phyloP scores from a whole-genome alignment of 2,888 invertebrate species.

The Torymus aiolomorphi region DNA sequence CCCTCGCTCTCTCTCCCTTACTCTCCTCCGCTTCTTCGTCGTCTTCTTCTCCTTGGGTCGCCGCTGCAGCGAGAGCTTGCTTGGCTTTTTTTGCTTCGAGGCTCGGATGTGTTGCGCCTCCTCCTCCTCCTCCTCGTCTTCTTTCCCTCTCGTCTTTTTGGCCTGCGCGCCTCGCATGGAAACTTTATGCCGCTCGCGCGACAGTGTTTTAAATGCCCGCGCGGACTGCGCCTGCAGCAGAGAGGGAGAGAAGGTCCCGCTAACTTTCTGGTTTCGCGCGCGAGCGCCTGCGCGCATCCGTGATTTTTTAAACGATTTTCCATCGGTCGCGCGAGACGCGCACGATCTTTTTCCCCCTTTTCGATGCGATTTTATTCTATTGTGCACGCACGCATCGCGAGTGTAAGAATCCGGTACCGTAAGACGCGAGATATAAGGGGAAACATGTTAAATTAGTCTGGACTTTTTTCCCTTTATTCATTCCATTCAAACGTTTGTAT shows the following conservation, averaged over 20 bases:
- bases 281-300: constrained; percentile 1
- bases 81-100: neutral
- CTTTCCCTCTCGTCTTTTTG: neutral
- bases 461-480: too few species aligned
- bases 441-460: too few species aligned
- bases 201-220: constrained; percentile 18
- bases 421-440: too few species aligned
- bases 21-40: too few species aligned
- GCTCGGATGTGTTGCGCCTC: neutral
- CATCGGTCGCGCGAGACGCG: too few species aligned
- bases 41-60: neutral
- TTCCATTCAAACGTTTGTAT: too few species aligned
- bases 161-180: neutral
- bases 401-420: too few species aligned
- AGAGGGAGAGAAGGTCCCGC: constrained; percentile 16
- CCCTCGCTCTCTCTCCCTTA: neutral
- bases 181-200: constrained; percentile 5
- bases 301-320: neutral
- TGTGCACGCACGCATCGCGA: too few species aligned
- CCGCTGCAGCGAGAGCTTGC: too few species aligned
- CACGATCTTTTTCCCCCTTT: too few species aligned
- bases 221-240: neutral
- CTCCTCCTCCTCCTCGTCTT: neutral
- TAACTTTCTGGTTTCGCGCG: constrained; percentile 28
- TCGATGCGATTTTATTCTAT: too few species aligned